Base-by-base conservation (phyloP, 2,888 invertebrate species). In the Drosophila peninsularis region DNA sequence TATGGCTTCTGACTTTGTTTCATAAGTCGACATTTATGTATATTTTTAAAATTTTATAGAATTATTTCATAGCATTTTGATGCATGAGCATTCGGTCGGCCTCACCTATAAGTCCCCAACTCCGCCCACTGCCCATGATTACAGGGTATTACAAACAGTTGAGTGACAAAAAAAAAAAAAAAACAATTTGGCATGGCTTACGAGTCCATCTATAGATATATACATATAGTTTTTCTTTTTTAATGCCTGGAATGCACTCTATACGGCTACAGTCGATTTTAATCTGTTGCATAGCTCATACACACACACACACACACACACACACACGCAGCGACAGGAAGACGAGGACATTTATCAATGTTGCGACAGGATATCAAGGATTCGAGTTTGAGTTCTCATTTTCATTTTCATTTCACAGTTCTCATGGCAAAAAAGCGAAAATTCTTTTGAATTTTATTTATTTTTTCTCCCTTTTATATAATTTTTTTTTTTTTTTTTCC, bases 281-380 rank as follows among this genome's bases (percentile, higher is more conserved):
- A 71, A 72, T 75, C 75, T 70, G 82, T 61, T 55, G 64, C 56
- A 57, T 32, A 56, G 34, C 44, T 30, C 24, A 37, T 32, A 42
- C 37, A n/a, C 41, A 19, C 41, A 41, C 39, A 21, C 17, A 41
- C 19, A 41, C 39, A 39, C 17, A 39, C 10, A 45, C 47, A 30
- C n/a, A 50, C 37, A 37, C 60, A 68, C 67, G 67, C 66, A n/a
- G 44, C 14, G 24, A 11, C 27, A 36, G 19, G 14, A 24, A 14
- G 21, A 17, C 27, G 36, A 71, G 75, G 45, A 86, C 87, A 82
- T 82, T 83, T 78, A 86, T 83, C 84, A 82, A 65, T 63, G 49
- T 56, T 61, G 45, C 64, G 84, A 73, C 75, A 73, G 67, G 62
- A 56, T 55, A 72, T 74, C 58, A 71, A 69, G 50, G 50, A 52